These are phyloP conservation scores for Pelosia muscerda DNA, from an alignment of 2,888 invertebrate species.

Conservation along the genomic window DNA sequence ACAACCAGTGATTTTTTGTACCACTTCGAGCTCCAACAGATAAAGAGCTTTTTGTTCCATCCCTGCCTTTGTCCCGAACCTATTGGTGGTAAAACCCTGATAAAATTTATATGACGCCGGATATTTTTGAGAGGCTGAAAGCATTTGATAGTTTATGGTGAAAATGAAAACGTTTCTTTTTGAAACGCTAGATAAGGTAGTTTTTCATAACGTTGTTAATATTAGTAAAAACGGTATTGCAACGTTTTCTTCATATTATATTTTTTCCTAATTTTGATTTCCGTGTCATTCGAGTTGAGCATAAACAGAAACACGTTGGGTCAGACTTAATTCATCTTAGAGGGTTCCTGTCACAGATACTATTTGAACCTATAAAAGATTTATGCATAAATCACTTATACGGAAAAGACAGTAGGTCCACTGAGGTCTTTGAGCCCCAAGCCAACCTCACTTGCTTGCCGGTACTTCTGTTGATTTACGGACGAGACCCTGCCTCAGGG, in stretches of 20 bases:
- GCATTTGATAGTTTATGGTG: not conserved
- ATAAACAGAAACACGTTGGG: not conserved
- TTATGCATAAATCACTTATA: too few relatives aligned
- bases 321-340: not conserved
- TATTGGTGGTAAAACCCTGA: constrained; percentile 49
- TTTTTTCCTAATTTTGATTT: not conserved
- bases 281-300: not conserved
- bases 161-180: not conserved
- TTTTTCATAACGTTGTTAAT: not conserved
- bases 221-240: not conserved
- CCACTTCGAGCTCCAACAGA: constrained; percentile 62
- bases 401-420: too few relatives aligned
- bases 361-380: too few relatives aligned
- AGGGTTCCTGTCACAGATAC: not conserved
- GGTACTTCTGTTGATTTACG: too few relatives aligned
- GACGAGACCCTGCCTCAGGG: too few relatives aligned
- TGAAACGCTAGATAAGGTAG: not conserved
- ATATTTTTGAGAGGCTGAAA: constrained; percentile 22
- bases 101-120: constrained; percentile 48
- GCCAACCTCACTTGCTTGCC: too few relatives aligned
- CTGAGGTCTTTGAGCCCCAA: too few relatives aligned
- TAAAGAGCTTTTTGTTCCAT: constrained; percentile 75
- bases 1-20: constrained; percentile 78
- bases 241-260: not conserved
- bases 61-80: constrained; percentile 67